Conservation (phyloP, 2,113 vertebrate genomes). For the Dermatemys mawii region DNA sequence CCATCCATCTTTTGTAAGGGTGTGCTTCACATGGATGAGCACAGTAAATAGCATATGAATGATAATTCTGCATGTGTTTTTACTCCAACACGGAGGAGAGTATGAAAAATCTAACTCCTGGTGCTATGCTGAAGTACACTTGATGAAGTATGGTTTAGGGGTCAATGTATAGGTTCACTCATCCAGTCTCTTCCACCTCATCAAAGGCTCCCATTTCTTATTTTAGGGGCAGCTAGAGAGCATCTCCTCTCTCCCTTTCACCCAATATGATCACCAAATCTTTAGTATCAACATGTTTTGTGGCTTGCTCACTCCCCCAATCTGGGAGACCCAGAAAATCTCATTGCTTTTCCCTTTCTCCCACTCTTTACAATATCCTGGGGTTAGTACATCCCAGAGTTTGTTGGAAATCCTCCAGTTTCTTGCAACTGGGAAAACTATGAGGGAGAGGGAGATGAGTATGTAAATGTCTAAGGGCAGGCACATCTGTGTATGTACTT, state of each 20-base stretch:
- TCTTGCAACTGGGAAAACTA: neutral
- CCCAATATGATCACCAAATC: neutral
- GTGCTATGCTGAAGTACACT: neutral
- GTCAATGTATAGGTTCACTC: neutral
- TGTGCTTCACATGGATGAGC: neutral
- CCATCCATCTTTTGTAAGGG: slow-evolving; percentile 25
- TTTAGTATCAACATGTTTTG: neutral
- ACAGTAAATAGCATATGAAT: neutral
- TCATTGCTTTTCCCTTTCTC: neutral
- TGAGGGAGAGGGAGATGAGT: neutral
- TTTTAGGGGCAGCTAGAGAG: neutral
- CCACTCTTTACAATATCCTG: neutral
- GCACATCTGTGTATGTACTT: neutral
- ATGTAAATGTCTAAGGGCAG: rapidly evolving
- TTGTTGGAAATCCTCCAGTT: neutral
- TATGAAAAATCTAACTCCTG: neutral
- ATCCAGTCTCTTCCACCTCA: neutral
- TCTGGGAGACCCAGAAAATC: neutral
- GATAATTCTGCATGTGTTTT: neutral
- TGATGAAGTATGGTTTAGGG: neutral
- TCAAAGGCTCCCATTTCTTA: neutral
- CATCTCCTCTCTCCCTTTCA: neutral
- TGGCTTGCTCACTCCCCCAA: neutral
- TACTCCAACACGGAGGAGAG: neutral
- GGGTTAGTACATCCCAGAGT: neutral